Evolutionary conservation across 2,113 vertebrate genomes (phyloP), one percentile per base, ranked within the genome.

Genomic region (Gallinago undulata): DNA sequence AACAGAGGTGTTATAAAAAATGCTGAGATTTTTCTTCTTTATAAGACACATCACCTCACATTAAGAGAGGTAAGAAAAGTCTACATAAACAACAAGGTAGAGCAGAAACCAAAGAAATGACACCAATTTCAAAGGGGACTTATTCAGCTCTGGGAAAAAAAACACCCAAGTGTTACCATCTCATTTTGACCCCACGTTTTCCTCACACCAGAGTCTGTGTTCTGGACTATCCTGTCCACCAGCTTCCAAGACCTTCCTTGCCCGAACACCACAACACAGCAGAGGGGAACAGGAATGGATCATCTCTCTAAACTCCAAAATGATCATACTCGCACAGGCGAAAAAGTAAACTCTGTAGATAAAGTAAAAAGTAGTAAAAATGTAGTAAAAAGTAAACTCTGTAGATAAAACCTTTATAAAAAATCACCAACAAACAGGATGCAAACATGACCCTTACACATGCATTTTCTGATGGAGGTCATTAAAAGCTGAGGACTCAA

Each of bases 181-280:
- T 51, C 24, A 28, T 60, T 82, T 76, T 22, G 76, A 21, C 1
- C 4, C 27, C 9, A 64, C 7, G 5, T 48, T 74, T 31, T 12
- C 24, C n/a, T 77, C 55, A 41, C 47, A 41, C 19, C 37, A 39
- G 4, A 62, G 17, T 4, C 19, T 41, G 9, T 39, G 43, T 31
- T 69, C 45, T 64, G 30, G 6, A 51, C 30, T 19, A 28, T 11
- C 10, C 13, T 19, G 45, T 7, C 27, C 50, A 18, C 48, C 3
- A 7, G 14, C 18, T 18, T 64, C 33, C 66, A 67, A 55, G 24
- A 53, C 5, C 14, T 31, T 69, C 23, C 53, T 39, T 39, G 43
- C 33, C 35, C 39, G 31, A 72, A 39, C 23, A 39, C 24, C 27
- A 21, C 30, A 69, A 23, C 11, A 6, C 0, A 0, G 31, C 19